Conservation (phyloP, 2,888 invertebrate genomes). For the Apodemia zela region DNA sequence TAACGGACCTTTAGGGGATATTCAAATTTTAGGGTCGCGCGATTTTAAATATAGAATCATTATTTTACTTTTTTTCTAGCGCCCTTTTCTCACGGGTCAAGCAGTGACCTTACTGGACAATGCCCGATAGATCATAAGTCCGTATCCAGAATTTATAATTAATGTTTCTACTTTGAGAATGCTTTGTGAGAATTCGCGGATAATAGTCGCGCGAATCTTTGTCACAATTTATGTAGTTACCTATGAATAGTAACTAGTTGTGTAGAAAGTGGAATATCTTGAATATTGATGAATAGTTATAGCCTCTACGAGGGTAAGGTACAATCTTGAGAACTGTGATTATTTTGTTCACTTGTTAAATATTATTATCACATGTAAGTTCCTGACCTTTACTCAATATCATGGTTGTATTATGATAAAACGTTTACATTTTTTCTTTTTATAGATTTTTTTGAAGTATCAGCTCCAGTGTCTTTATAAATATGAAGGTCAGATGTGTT, state of each 20-base stretch:
- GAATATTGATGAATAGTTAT: slow-evolving; percentile 67
- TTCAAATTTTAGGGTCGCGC: slow-evolving; percentile 76
- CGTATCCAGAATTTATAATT: slow-evolving; percentile 73
- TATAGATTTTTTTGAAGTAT: no score
- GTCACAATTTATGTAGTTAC: slow-evolving; percentile 49
- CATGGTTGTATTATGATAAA: no score
- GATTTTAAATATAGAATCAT: slow-evolving; percentile 54
- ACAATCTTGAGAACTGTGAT: slow-evolving; percentile 63
- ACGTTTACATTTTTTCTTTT: no score
- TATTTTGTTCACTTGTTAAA: slow-evolving; percentile 53
- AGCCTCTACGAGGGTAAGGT: slow-evolving; percentile 35
- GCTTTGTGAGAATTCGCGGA: slow-evolving; percentile 65
- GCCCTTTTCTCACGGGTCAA: slow-evolving; percentile 76
- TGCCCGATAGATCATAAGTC: slow-evolving; percentile 53
- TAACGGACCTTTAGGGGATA: slow-evolving; percentile 61
- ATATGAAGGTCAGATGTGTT: no score
- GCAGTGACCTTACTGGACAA: slow-evolving; percentile 69
- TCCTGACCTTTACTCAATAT: slow-evolving; percentile 31
- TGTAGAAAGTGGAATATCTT: slow-evolving; percentile 71
- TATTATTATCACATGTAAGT: slow-evolving; percentile 40
- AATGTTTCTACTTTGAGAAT: slow-evolving; percentile 55
- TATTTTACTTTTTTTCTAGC: slow-evolving; percentile 46
- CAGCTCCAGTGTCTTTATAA: no score
- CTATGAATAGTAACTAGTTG: slow-evolving; percentile 52
- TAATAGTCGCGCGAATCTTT: slow-evolving; percentile 56